Base-by-base conservation (phyloP, 2,888 invertebrate species). In the Pristionchus entomophagus region DNA sequence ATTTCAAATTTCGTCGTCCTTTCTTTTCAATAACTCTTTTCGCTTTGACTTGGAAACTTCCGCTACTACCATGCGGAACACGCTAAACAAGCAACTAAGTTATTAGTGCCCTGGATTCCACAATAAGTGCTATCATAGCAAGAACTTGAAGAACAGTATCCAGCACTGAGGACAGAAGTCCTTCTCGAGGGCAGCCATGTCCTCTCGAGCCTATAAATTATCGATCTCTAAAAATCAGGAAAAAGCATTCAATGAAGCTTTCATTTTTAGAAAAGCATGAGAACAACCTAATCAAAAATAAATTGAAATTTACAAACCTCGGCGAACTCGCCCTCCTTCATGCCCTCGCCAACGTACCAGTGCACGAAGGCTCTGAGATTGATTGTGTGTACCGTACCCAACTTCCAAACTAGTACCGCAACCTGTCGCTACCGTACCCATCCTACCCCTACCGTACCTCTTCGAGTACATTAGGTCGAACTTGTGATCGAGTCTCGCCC, bases 401-500 rank as follows among this genome's bases (percentile, higher is more conserved):
- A n/a, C n/a, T n/a, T n/a, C n/a, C n/a, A 65, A 17, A 32, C 19
- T 35, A 35, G 26, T 53, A 53, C 19, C 56, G 56, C n/a, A n/a
- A n/a, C n/a, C n/a, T n/a, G n/a, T n/a, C n/a, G n/a, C n/a, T n/a
- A n/a, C n/a, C n/a, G n/a, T n/a, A n/a, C n/a, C n/a, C 26, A n/a
- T n/a, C 8, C 56, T n/a, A n/a, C 0, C 3, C 1, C 35, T 73
- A 35, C 73, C 35, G 62, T 53, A 84, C 94, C 90, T 73, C 87
- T 91, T 91, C 59, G 89, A 88, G 84, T 90, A 91, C 90, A 91
- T 91, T 29, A 91, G 86, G 85, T 91, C 91, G 86, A 96, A 91
- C 94, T 97, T 97, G 91, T 95, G 95, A 91, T 96, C 95, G 32
- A 97, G 94, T 85, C 96, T 95, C 87, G 96, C 96, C 96, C 97